phyloP scores from a whole-genome alignment of 2,797 vertebrate species.

The Lophura swinhoii region DNA sequence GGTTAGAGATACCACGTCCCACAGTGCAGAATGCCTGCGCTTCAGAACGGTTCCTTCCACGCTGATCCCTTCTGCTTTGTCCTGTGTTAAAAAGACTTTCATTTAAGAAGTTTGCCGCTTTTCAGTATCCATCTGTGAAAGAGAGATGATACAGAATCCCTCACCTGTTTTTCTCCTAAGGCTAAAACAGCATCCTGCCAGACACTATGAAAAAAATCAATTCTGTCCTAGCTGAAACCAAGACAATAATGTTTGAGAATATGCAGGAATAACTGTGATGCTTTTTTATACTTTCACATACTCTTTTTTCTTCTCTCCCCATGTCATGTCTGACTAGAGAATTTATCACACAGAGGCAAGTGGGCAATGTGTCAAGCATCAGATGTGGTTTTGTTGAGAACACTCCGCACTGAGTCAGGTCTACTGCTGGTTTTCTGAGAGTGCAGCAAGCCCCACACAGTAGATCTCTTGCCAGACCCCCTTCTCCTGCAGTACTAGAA shows the following conservation, averaged over 20 bases:
- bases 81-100: neutral
- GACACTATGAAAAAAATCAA: neutral
- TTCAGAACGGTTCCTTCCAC: neutral
- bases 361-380: neutral
- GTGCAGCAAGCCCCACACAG: neutral
- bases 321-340: neutral
- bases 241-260: neutral
- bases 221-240: neutral
- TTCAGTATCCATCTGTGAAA: neutral
- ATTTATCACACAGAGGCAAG: conserved; percentile 4
- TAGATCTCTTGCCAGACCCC: neutral
- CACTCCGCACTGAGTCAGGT: conserved; percentile 27
- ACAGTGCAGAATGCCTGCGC: neutral
- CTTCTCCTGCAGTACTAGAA: neutral
- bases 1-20: neutral
- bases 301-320: neutral
- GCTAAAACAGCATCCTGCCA: neutral
- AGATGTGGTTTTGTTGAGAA: conserved; percentile 42
- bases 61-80: neutral
- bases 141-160: neutral
- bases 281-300: conserved; percentile 11
- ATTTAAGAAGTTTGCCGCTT: neutral
- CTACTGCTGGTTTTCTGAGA: neutral
- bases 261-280: neutral
- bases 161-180: neutral